phyloP scores from a whole-genome alignment of 2,888 invertebrate species.

The Acanthosepion esculentum region DNA sequence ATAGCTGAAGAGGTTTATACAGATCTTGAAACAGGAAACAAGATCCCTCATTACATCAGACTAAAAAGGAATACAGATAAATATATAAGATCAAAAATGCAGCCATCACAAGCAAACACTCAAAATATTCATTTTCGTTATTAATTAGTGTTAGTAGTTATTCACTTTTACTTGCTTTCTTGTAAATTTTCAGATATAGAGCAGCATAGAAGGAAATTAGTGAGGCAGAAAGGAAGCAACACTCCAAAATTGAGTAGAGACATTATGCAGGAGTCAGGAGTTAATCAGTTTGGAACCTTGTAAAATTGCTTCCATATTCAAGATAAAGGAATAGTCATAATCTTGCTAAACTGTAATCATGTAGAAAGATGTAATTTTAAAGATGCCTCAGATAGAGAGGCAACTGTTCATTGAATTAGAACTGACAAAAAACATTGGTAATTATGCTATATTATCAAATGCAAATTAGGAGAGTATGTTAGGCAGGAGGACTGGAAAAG shows the following conservation, averaged over 20 bases:
- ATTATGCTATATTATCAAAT: neutral
- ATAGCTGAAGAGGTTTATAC: neutral
- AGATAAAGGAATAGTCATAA: neutral
- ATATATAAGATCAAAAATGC: no score
- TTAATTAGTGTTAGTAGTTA: neutral
- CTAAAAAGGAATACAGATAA: no score
- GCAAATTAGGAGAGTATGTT: neutral
- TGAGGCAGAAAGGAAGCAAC: neutral
- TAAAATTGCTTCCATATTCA: neutral
- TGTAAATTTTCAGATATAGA: neutral
- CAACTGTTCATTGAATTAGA: neutral
- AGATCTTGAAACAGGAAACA: neutral
- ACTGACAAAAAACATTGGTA: neutral
- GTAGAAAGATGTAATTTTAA: neutral
- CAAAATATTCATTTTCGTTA: slow-evolving; percentile 1
- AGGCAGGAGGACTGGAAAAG: neutral
- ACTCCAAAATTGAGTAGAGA: neutral
- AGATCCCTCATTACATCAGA: neutral
- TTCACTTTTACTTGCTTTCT: neutral
- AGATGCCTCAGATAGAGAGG: neutral
- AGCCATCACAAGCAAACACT: no score
- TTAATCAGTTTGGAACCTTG: neutral
- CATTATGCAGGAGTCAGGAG: neutral
- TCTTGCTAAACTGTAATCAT: neutral
- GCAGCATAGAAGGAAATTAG: neutral